Evolutionary conservation across 2,888 invertebrate species (phyloP), one percentile per base, ranked within the genome.

Genomic region (Ashinkailepas kermadecensis): DNA sequence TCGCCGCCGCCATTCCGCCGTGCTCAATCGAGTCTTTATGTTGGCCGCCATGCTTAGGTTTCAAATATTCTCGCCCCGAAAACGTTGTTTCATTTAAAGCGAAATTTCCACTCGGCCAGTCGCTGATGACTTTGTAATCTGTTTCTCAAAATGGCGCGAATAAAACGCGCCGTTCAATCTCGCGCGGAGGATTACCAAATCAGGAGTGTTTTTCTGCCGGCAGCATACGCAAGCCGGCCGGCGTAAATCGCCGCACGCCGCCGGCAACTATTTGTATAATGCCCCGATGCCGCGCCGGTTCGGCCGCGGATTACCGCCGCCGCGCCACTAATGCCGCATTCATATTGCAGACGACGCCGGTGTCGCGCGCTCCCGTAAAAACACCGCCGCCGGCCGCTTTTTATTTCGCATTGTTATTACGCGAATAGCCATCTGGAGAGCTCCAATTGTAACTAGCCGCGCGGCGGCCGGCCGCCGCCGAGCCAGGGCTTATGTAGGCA

Each of bases 91-190:
- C 74, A 74, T 74, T 74, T 74, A 74, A 74, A 74, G 23, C 56
- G 74, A 56, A 74, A 74, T 74, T 74, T 74, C 74, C 74, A 74
- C 54, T 74, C 74, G 74, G 74, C 56, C 54, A 8, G 56, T 11
- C 56, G 74, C 74, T 74, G 74, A 74, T 74, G 74, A 74, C 74
- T 74, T 74, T 21, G 74, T 74, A 74, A 74, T 74, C 74, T 74
- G 74, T 74, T 74, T 74, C 74, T 74, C 74, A 74, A 74, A 74
- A 74, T 74, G 74, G 74, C 74, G 74, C 74, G 74, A 74, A 74
- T 74, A 74, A 74, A 74, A 74, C 54, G 74, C 54, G 74, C 54
- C 74, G 74, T 74, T 74, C 74, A 74, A 74, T 74, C 74, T 74
- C 56, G 74, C 54, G 15, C 54, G 12, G 10, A 8, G 74, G 74